phyloP scores from a whole-genome alignment of 2,797 vertebrate species.

The Taenioides sp. region DNA sequence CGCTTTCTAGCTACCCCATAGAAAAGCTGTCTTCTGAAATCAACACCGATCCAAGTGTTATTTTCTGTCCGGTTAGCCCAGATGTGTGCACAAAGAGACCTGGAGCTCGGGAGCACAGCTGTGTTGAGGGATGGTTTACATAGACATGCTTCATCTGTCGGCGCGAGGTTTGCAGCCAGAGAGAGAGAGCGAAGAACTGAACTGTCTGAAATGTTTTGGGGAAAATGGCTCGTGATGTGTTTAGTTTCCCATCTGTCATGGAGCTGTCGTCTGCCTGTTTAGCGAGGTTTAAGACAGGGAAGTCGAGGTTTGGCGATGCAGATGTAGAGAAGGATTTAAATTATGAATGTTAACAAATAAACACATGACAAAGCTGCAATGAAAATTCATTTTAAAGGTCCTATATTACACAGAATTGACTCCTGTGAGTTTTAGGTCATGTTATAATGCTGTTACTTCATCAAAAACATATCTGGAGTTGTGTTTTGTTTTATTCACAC shows the following conservation, averaged over 20 bases:
- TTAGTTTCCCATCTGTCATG: constrained; percentile 13
- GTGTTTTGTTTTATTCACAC: too few species aligned
- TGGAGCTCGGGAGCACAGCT: constrained; percentile 68
- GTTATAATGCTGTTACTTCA: too few species aligned
- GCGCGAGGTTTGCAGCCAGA: constrained; percentile 57
- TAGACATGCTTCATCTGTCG: constrained; percentile 64
- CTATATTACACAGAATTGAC: too few species aligned
- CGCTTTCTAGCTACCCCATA: constrained; percentile 43
- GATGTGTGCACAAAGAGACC: constrained; percentile 74
- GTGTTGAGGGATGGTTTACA: constrained; percentile 61
- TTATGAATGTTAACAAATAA: background rate
- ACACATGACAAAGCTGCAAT: too few species aligned
- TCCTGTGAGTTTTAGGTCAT: too few species aligned
- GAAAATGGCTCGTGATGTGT: constrained; percentile 28
- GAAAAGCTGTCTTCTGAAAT: constrained; percentile 59
- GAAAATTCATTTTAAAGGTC: too few species aligned
- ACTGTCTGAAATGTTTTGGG: constrained; percentile 32
- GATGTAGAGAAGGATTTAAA: background rate
- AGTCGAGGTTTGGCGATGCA: constrained; percentile 23
- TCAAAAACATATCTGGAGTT: too few species aligned
- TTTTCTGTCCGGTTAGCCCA: constrained; percentile 69
- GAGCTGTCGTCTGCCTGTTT: constrained; percentile 23
- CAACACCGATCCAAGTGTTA: constrained; percentile 60
- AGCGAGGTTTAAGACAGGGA: constrained; percentile 40
- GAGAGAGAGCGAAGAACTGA: constrained; percentile 30